Evolutionary conservation across 2,113 vertebrate species (phyloP).

Genomic region (rabbit (Oryctolagus cuniculus)): DNA sequence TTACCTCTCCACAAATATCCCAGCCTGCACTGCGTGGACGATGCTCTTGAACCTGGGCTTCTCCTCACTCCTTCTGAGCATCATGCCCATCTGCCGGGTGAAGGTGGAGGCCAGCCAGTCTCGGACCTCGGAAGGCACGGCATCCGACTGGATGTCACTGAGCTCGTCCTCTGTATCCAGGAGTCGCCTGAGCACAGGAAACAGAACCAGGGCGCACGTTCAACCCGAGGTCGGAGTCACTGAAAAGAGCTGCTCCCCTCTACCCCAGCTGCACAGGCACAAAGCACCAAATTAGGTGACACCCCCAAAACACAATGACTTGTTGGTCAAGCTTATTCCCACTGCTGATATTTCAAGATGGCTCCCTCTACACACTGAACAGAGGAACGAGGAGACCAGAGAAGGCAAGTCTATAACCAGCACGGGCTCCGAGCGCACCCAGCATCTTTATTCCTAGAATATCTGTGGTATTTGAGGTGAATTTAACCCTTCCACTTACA

Average conservation of each 20-base stretch:
- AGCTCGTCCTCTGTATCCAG: constrained; percentile 99
- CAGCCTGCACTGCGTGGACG: constrained; percentile 98
- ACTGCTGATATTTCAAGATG: neutral
- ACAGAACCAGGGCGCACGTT: neutral
- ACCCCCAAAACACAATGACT: neutral
- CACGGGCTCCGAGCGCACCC: neutral
- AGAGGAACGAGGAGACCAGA: neutral
- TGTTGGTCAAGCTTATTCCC: neutral
- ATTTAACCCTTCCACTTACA: neutral
- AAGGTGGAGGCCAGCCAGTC: constrained; percentile 99
- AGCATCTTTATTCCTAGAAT: neutral
- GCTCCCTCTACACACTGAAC: neutral
- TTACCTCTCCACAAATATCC: constrained; percentile 99
- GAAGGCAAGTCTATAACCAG: neutral
- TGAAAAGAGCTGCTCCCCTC: neutral
- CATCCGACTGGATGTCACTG: constrained; percentile 97
- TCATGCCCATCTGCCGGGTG: constrained; percentile 98
- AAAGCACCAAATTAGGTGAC: neutral
- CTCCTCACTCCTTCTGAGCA: constrained; percentile 95
- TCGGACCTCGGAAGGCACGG: constrained; percentile 98
- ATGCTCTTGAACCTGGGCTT: constrained; percentile 98
- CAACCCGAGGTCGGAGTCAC: neutral
- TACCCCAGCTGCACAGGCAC: neutral
- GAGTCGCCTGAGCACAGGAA: constrained; percentile 89
- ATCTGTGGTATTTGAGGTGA: neutral